Percentiles rank a stretch among this genome's conserved stretches.
phyloP scores from a whole-genome alignment of 2,888 invertebrate species.

The Tyria jacobaeae region DNA sequence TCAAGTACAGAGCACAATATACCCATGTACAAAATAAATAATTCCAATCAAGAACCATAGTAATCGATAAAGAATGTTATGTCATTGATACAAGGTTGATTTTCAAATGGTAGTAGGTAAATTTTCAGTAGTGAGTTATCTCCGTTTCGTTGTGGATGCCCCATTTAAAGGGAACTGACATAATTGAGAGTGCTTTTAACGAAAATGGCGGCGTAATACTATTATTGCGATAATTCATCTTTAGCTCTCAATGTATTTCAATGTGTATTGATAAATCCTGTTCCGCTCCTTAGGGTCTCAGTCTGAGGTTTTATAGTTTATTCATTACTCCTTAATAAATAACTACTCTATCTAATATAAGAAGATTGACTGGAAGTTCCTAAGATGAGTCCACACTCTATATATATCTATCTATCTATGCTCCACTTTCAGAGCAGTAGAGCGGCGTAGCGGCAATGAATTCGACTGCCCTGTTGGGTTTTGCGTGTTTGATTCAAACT shows the following conservation, averaged over 20 bases:
- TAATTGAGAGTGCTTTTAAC: constrained; percentile 66
- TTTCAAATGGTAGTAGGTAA: constrained; percentile 23
- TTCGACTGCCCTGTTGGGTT: no score
- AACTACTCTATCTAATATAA: no score
- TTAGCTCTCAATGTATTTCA: constrained; percentile 27
- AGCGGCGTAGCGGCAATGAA: no score
- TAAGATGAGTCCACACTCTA: no score
- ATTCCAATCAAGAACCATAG: constrained; percentile 27
- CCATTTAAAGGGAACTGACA: constrained; percentile 57
- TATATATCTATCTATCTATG: no score
- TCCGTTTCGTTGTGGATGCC: constrained; percentile 51
- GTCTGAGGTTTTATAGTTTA: no score
- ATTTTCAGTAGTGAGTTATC: constrained; percentile 47
- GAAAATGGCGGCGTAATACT: constrained; percentile 59
- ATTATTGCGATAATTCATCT: constrained; percentile 51
- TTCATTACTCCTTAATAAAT: no score
- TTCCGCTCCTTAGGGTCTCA: no score
- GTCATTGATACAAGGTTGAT: not conserved
- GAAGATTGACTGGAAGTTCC: no score
- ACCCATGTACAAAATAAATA: constrained; percentile 12
- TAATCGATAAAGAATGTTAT: constrained; percentile 21
- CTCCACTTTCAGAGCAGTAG: no score
- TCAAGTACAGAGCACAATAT: constrained; percentile 60
- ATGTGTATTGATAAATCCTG: constrained; percentile 16
- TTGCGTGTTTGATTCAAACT: no score